Evolutionary conservation across 2,797 vertebrate genomes (phyloP).

Genomic region (Dryobates pubescens): DNA sequence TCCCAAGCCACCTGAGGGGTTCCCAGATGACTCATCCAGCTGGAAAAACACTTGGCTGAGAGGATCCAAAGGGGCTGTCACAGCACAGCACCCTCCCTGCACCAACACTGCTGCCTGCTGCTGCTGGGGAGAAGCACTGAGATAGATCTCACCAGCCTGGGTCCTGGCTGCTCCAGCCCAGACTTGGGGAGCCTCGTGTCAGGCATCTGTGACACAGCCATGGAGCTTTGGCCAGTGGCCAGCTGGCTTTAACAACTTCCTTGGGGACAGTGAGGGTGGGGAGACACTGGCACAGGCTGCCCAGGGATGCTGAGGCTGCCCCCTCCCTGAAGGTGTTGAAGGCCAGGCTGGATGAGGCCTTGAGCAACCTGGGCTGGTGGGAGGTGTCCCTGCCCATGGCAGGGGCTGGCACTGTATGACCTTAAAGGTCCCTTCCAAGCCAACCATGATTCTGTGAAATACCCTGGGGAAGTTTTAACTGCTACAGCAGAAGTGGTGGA

Average conservation of each 20-base stretch:
- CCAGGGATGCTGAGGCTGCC: too few relatives aligned
- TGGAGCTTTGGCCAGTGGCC: neutral
- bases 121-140: neutral
- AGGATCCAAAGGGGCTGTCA: neutral
- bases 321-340: too few relatives aligned
- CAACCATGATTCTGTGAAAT: neutral
- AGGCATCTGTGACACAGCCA: neutral
- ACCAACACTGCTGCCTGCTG: neutral
- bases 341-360: too few relatives aligned
- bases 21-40: neutral
- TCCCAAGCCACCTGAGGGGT: neutral
- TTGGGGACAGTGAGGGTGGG: neutral
- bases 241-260: neutral
- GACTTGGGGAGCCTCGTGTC: neutral
- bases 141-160: neutral
- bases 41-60: neutral
- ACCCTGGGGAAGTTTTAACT: neutral
- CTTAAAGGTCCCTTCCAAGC: too few relatives aligned
- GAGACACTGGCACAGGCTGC: too few relatives aligned
- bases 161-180: neutral
- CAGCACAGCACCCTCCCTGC: neutral
- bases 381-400: too few relatives aligned
- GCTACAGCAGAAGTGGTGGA: neutral
- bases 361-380: too few relatives aligned
- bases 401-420: too few relatives aligned